Base-by-base conservation (phyloP, 2,797 vertebrate genomes). In the Rhinella marina region DNA sequence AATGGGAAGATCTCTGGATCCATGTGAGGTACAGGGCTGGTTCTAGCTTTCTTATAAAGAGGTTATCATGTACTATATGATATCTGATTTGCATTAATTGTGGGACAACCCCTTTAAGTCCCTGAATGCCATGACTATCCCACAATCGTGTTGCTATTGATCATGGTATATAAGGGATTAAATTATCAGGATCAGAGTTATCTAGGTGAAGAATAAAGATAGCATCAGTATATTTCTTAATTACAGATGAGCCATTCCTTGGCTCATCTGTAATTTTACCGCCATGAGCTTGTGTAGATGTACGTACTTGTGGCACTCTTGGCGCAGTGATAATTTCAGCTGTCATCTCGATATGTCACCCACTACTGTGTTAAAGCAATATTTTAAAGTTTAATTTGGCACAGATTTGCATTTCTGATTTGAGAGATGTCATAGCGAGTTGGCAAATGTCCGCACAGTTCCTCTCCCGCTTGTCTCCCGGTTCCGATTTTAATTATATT, bases 301-400 rank as follows among this genome's bases (percentile, higher is more conserved):
- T 54, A 54, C 21, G 54, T 7, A 13, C 73, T 77, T 25, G 21
- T 77, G 73, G 13, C 48, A 1, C 73, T 54, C 48, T 54, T 77
- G 73, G 73, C 5, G 73, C 73, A 77, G 73, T 54, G 48, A 77
- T 54, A 52, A 25, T 77, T 77, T 77, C 73, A 52, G 21, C 73
- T 77, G 73, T 54, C 41, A 77, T 77, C 73, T 77, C 48, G 25
- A 77, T 77, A 77, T 50, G 73, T 54, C 73, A 77, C 48, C 50
- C 23, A 52, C 73, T 25, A 77, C 48, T 77, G 73, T 54, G 23
- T 77, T 54, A 77, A 77, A 77, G 23, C 48, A 77, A 52, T 77
- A 77, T 77, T 52, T 77, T 52, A 77, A 77, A 77, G 73, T 77
- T 77, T 77, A 13, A 54, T 77, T 77, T 77, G 73, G 50, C 73